Evolutionary conservation across 2,888 invertebrate genomes (phyloP).

Genomic region (Ceramica pisi): DNA sequence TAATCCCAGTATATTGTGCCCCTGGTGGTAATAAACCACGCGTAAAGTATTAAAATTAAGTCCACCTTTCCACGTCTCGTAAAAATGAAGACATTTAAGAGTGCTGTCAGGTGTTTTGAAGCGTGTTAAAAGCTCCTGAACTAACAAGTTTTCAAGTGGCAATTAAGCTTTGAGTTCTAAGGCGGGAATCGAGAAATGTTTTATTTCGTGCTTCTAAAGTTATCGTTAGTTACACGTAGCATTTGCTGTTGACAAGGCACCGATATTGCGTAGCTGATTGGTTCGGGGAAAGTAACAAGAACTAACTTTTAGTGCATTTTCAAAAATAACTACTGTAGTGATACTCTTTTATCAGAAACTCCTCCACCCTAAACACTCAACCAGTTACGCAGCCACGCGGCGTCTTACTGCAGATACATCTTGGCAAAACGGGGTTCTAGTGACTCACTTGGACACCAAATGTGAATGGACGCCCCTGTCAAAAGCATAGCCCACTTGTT

Average conservation of each 20-base stretch:
- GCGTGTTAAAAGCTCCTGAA: neutral
- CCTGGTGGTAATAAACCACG: constrained; percentile 34
- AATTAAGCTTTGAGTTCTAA: constrained; percentile 16
- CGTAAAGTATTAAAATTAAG: constrained; percentile 13
- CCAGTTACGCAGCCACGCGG: no score
- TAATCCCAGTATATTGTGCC: constrained; percentile 32
- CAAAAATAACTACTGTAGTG: no score
- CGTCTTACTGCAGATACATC: no score
- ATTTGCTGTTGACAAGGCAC: neutral
- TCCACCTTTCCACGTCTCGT: constrained; percentile 13
- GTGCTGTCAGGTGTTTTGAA: neutral
- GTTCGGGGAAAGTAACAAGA: neutral
- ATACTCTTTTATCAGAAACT: no score
- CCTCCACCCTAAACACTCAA: no score
- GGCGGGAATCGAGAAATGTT: neutral
- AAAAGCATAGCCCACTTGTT: no score
- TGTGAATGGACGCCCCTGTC: no score
- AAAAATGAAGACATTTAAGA: constrained; percentile 20
- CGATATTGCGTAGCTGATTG: neutral
- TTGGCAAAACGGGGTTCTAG: no score
- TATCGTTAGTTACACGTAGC: neutral
- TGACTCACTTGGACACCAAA: no score
- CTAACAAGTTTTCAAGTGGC: neutral
- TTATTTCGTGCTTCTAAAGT: neutral
- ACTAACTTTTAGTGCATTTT: neutral